A percentile compares a stretch with the other conserved stretches of the same genome.
Conservation (phyloP, 2,797 vertebrate species). For the Enoplosus armatus region DNA sequence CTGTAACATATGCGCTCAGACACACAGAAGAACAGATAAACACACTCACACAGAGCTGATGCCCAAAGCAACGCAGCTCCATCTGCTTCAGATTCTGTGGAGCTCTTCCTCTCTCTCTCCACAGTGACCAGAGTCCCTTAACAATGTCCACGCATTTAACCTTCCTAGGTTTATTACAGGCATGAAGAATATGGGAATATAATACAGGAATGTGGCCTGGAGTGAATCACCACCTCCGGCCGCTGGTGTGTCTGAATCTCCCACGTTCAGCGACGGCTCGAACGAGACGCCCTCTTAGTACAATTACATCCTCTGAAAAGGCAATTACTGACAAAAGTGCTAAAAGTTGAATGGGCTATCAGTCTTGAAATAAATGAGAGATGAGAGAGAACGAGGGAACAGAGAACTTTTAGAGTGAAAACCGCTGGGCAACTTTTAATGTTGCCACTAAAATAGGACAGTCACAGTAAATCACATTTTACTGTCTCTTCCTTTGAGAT, state of each 20-base stretch:
- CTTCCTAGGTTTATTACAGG: slow-evolving; percentile 3
- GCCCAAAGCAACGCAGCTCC: slow-evolving; percentile 47
- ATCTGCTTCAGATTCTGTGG: slow-evolving; percentile 54
- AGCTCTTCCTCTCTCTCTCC: slow-evolving; percentile 8
- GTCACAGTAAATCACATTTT: slow-evolving; percentile 31
- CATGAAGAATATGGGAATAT: not conserved
- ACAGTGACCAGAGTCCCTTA: slow-evolving; percentile 4
- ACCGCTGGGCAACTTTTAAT: slow-evolving; percentile 38
- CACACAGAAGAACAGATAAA: slow-evolving; percentile 42
- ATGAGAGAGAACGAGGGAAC: slow-evolving; percentile 36
- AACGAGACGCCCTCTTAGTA: slow-evolving; percentile 10
- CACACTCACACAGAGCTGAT: slow-evolving; percentile 49
- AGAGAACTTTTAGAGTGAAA: slow-evolving; percentile 37
- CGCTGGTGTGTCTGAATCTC: slow-evolving; percentile 9
- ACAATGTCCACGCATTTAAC: slow-evolving; percentile 7
- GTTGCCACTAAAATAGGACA: slow-evolving; percentile 18
- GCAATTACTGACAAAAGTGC: slow-evolving; percentile 49
- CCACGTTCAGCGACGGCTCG: slow-evolving; percentile 3
- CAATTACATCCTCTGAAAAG: slow-evolving; percentile 50
- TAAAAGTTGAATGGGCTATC: slow-evolving; percentile 41
- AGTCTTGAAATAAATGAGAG: slow-evolving; percentile 54
- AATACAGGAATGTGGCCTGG: not conserved
- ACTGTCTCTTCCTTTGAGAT: not conserved
- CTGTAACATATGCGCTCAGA: slow-evolving; percentile 53
- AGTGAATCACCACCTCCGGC: slow-evolving; percentile 2